These are phyloP conservation scores for Huso huso DNA, from an alignment of 2,797 vertebrate species.

Conservation along the genomic window DNA sequence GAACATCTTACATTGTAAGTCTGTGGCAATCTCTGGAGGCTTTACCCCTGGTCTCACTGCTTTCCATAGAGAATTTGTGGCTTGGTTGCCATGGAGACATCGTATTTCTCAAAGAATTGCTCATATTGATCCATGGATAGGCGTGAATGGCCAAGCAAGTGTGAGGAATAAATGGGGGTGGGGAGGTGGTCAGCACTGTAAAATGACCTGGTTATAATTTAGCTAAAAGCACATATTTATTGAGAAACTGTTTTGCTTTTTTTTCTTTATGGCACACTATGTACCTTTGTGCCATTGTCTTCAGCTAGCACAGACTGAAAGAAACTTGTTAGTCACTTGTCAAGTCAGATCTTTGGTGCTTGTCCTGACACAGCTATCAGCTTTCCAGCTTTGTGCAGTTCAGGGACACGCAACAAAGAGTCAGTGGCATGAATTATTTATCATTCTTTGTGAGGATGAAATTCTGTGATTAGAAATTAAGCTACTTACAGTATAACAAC, in stretches of 20 bases:
- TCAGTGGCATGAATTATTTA: conserved; percentile 56
- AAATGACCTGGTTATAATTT: conserved; percentile 65
- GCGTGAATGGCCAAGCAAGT: conserved; percentile 87
- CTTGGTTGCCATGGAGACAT: conserved; percentile 93
- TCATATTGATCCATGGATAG: conserved; percentile 94
- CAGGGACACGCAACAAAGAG: conserved; percentile 66
- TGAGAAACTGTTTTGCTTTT: conserved; percentile 58
- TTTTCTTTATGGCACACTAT: conserved; percentile 19
- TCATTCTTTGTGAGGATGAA: conserved; percentile 54
- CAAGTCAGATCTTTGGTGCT: conserved; percentile 68
- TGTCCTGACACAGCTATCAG: conserved; percentile 67
- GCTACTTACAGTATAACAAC: conserved; percentile 55
- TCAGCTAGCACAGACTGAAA: conserved; percentile 56
- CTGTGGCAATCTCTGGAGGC: conserved; percentile 62
- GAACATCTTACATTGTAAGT: conserved; percentile 64
- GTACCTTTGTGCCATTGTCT: conserved; percentile 58
- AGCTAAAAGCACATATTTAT: conserved; percentile 61
- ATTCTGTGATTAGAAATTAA: conserved; percentile 72
- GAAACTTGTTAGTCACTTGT: conserved; percentile 77
- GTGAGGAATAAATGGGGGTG: conserved; percentile 69
- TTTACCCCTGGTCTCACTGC: conserved; percentile 62
- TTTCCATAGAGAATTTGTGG: conserved; percentile 82
- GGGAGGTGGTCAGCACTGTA: conserved; percentile 49
- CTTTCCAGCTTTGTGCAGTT: conserved; percentile 55
- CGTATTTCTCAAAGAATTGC: conserved; percentile 96